These are phyloP conservation scores for Andricus grossulariae DNA, from an alignment of 1,140 invertebrate genomes.

Conservation along the genomic window DNA sequence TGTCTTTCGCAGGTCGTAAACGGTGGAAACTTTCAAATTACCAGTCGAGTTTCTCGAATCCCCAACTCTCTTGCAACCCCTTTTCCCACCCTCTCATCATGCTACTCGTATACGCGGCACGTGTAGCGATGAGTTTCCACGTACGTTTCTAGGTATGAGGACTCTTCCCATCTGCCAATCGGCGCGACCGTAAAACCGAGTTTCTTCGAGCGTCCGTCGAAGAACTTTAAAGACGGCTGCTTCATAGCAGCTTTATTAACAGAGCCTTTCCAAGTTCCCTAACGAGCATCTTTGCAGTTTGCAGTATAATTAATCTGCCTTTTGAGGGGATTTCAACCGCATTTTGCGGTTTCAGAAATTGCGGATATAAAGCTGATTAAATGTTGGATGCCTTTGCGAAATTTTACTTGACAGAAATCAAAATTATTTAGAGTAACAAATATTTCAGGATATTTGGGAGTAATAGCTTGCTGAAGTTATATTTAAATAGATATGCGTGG, in stretches of 20 bases:
- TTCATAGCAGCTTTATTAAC: neutral
- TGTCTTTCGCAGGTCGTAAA: constrained; percentile 45
- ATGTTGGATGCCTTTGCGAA: too few relatives aligned
- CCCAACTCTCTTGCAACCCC: too few relatives aligned
- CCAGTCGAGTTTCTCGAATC: constrained; percentile 37
- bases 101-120: constrained; percentile 23
- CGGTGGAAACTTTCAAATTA: constrained; percentile 53
- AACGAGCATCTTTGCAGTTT: too few relatives aligned
- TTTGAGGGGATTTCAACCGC: too few relatives aligned
- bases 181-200: neutral
- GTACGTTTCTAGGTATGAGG: neutral
- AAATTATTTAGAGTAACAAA: too few relatives aligned
- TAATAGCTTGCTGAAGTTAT: too few relatives aligned
- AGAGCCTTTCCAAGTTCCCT: neutral
- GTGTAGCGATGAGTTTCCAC: constrained; percentile 11
- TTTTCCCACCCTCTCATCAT: neutral
- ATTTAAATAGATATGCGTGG: too few relatives aligned
- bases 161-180: neutral
- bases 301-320: too few relatives aligned
- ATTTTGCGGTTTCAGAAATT: too few relatives aligned
- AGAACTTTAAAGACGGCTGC: neutral
- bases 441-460: too few relatives aligned
- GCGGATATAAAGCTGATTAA: too few relatives aligned
- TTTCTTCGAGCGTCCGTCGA: neutral
- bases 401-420: too few relatives aligned